Conservation (phyloP, 2,797 vertebrate species). For the Adelosebastes latens region DNA sequence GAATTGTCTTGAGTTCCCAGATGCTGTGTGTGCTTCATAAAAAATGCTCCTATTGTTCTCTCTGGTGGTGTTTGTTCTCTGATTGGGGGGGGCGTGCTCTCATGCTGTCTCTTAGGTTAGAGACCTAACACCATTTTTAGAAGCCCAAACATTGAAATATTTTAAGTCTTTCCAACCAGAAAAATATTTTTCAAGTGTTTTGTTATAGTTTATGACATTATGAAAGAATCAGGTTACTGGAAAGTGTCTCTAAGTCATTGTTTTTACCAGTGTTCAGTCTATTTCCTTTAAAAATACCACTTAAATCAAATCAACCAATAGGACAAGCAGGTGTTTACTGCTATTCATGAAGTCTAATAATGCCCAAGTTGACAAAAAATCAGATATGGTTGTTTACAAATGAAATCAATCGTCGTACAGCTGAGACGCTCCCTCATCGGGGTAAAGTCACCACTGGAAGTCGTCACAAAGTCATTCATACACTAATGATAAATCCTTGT, state of each 20-base stretch:
- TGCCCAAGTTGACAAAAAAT: neutral
- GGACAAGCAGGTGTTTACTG: slow-evolving; percentile 15
- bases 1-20: slow-evolving; percentile 55
- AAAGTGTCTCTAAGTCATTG: neutral
- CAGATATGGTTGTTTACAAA: neutral
- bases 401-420: neutral
- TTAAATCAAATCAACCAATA: neutral
- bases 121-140: neutral
- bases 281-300: neutral
- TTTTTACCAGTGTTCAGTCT: neutral
- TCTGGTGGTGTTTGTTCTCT: slow-evolving; percentile 23
- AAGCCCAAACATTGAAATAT: neutral
- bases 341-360: neutral
- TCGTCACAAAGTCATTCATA: slow-evolving; percentile 27
- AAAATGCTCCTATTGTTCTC: slow-evolving; percentile 9
- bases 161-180: neutral
- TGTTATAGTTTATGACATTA: slow-evolving; percentile 5
- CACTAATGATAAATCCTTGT: slow-evolving; percentile 50
- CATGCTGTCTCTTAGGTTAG: neutral
- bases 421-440: neutral
- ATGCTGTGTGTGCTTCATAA: slow-evolving; percentile 56
- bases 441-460: neutral
- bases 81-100: neutral
- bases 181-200: neutral
- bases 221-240: neutral